Percentiles rank a stretch among this genome's conserved stretches.
Evolutionary conservation across 2,888 invertebrate species (phyloP).

Genomic region (Harmothoe impar): DNA sequence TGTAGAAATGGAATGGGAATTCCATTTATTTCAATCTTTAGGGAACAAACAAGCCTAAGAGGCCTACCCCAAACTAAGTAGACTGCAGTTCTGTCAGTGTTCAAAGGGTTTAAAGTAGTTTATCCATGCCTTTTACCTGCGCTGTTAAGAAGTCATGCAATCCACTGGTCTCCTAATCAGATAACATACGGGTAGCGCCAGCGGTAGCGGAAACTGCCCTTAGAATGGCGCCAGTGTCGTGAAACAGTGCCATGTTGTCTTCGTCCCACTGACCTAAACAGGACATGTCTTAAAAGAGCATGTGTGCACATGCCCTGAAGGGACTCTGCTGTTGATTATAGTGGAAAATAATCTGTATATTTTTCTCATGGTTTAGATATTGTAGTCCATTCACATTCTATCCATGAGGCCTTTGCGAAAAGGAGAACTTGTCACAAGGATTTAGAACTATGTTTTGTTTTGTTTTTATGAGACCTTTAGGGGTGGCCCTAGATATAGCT

Average conservation of each 20-base stretch:
- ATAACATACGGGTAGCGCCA: background rate
- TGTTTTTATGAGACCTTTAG: no score
- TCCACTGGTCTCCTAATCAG: background rate
- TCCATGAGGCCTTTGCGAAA: no score
- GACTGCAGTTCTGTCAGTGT: no score
- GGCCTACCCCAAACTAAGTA: no score
- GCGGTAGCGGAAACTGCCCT: background rate
- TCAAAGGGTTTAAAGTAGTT: no score
- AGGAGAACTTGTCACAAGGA: no score
- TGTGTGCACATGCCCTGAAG: background rate
- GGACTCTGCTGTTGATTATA: background rate
- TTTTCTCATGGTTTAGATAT: background rate
- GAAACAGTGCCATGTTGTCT: background rate
- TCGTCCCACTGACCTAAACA: background rate
- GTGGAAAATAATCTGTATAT: background rate
- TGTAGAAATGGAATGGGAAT: no score
- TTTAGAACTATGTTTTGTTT: no score
- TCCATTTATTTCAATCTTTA: no score
- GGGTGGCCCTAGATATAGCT: no score
- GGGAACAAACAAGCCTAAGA: no score
- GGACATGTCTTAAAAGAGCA: background rate
- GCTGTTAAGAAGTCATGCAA: background rate
- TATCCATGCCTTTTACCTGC: background rate
- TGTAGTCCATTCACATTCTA: no score
- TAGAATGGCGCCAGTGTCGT: conserved; percentile 20